Conservation (phyloP, 2,888 invertebrate species). For the Selenia dentaria region DNA sequence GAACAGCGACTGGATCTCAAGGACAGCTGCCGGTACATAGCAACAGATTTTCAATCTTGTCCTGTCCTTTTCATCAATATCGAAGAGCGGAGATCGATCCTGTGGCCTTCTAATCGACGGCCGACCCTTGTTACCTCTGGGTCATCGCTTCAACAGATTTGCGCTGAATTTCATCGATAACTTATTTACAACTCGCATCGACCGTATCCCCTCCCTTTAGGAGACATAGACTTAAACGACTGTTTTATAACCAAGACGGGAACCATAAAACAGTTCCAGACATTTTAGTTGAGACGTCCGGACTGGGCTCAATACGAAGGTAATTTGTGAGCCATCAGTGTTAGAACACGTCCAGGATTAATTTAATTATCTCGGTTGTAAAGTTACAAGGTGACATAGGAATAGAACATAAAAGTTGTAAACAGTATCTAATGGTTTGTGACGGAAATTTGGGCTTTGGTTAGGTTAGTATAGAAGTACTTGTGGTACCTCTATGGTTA, state of each 20-base stretch:
- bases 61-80: too few relatives aligned
- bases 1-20: too few relatives aligned
- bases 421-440: too few relatives aligned
- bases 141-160: too few relatives aligned
- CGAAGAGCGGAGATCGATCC: too few relatives aligned
- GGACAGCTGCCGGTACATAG: too few relatives aligned
- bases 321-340: conserved; percentile 32
- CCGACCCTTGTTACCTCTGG: too few relatives aligned
- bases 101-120: too few relatives aligned
- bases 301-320: conserved; percentile 15
- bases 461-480: neutral
- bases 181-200: conserved; percentile 15
- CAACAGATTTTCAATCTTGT: too few relatives aligned
- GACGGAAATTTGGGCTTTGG: neutral
- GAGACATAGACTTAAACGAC: conserved; percentile 12
- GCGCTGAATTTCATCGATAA: neutral
- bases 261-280: conserved; percentile 26
- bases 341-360: conserved; percentile 26
- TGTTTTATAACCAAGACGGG: conserved; percentile 15
- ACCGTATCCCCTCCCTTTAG: conserved; percentile 6
- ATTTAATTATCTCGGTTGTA: conserved; percentile 22
- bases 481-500: too few relatives aligned
- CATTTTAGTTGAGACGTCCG: conserved; percentile 25
- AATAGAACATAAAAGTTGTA: conserved; percentile 3
- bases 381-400: conserved; percentile 9